These are phyloP conservation scores for Patiria pectinifera DNA, from an alignment of 53 echinoderm and acorn worm genomes.

Conservation along the genomic window DNA sequence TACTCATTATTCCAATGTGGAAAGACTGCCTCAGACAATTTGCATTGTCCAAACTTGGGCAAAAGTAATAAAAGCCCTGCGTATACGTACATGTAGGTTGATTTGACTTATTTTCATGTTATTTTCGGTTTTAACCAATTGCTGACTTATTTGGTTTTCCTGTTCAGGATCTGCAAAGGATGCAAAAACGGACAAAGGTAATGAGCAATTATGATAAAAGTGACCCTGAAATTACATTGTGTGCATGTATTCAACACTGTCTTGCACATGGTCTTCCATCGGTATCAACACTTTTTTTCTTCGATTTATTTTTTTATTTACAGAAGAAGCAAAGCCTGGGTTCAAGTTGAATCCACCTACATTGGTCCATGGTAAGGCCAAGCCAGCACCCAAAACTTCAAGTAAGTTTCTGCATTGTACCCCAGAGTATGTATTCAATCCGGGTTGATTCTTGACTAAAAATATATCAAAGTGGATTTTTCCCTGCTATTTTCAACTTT, in stretches of 20 bases:
- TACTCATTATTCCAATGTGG: too few species aligned
- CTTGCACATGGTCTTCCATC: not conserved
- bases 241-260: not conserved
- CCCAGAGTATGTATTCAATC: not conserved
- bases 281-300: not conserved
- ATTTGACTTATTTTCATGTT: not conserved
- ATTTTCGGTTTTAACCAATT: not conserved
- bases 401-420: conserved; percentile 7
- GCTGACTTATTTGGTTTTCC: not conserved
- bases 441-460: too few species aligned
- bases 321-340: conserved; percentile 47
- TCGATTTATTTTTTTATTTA: not conserved
- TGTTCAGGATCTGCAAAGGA: conserved; percentile 28
- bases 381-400: conserved; percentile 75
- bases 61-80: too few species aligned
- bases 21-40: too few species aligned
- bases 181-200: conserved; percentile 50
- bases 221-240: too few species aligned
- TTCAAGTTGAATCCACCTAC: conserved; percentile 86
- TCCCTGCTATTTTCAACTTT: too few species aligned
- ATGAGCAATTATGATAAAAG: not conserved
- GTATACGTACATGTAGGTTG: not conserved
- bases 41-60: too few species aligned
- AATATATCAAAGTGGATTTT: too few species aligned
- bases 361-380: conserved; percentile 80